Evolutionary conservation across 2,888 invertebrate species (phyloP).

Genomic region (Ptychoptera contaminata): DNA sequence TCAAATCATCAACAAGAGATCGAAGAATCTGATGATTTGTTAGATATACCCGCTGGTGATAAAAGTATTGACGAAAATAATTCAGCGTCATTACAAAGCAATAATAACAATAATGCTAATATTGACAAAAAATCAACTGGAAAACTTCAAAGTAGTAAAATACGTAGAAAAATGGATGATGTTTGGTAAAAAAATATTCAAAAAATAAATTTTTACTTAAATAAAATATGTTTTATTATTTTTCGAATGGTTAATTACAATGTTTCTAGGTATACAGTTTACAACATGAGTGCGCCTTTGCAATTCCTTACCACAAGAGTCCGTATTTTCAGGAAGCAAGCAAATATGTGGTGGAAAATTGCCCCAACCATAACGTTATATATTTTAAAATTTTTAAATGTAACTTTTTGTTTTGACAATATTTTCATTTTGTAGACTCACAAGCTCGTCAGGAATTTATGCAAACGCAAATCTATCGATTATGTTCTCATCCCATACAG

Average conservation of each 20-base stretch:
- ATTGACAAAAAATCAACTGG: no score
- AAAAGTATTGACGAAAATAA: no score
- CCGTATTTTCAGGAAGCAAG: slow-evolving; percentile 19
- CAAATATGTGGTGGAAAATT: slow-evolving; percentile 21
- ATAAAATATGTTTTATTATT: not conserved
- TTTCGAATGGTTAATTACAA: slow-evolving; percentile 8
- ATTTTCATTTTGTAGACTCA: slow-evolving; percentile 7
- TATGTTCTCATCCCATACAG: slow-evolving; percentile 21
- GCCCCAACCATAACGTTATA: slow-evolving; percentile 21
- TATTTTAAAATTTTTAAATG: not conserved
- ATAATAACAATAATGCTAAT: no score
- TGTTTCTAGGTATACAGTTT: slow-evolving; percentile 18
- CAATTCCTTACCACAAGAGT: slow-evolving; percentile 19
- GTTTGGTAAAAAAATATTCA: not conserved
- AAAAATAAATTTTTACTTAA: not conserved
- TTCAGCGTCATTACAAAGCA: no score
- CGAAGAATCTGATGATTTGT: no score
- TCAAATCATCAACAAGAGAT: no score
- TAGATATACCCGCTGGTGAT: no score
- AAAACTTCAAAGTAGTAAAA: no score
- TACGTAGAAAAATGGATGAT: not conserved
- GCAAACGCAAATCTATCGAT: slow-evolving; percentile 18
- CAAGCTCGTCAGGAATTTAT: slow-evolving; percentile 10
- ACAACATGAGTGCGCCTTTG: slow-evolving; percentile 20
- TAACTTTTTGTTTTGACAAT: not conserved